Percentiles rank a stretch among this genome's conserved stretches.
Evolutionary conservation across 2,888 invertebrate genomes (phyloP).

Genomic region (Erebia ligea): DNA sequence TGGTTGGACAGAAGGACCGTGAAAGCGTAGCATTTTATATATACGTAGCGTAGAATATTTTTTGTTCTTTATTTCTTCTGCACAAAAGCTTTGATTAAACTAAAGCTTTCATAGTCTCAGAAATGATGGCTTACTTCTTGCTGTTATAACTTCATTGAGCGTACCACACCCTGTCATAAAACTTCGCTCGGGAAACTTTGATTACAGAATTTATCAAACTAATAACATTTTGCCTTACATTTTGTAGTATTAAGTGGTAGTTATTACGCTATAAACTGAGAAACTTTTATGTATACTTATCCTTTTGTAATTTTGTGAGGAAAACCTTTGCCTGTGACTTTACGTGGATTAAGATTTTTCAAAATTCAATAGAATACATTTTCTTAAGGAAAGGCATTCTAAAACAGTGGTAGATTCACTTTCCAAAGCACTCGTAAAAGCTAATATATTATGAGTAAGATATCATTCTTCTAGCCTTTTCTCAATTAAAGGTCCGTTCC

Average conservation of each 20-base stretch:
- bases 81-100: background rate
- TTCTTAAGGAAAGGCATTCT: too few species aligned
- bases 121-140: slow-evolving; percentile 7
- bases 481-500: too few species aligned
- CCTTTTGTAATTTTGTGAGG: too few species aligned
- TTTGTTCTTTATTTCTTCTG: background rate
- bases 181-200: slow-evolving; percentile 7
- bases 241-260: slow-evolving; percentile 9
- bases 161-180: slow-evolving; percentile 17
- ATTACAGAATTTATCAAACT: slow-evolving; percentile 20
- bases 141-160: slow-evolving; percentile 12
- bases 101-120: slow-evolving; percentile 5
- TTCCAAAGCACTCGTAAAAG: too few species aligned
- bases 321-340: background rate
- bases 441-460: too few species aligned
- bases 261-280: background rate
- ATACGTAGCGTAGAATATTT: too few species aligned
- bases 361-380: too few species aligned
- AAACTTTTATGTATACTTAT: background rate
- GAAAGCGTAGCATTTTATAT: too few species aligned
- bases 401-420: too few species aligned
- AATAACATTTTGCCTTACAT: slow-evolving; percentile 22
- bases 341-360: background rate
- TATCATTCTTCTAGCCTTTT: too few species aligned
- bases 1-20: too few species aligned